A percentile compares a stretch with the other conserved stretches of the same genome.
phyloP scores from a whole-genome alignment of 2,113 vertebrate species.

The Oreochromis tanganicae region DNA sequence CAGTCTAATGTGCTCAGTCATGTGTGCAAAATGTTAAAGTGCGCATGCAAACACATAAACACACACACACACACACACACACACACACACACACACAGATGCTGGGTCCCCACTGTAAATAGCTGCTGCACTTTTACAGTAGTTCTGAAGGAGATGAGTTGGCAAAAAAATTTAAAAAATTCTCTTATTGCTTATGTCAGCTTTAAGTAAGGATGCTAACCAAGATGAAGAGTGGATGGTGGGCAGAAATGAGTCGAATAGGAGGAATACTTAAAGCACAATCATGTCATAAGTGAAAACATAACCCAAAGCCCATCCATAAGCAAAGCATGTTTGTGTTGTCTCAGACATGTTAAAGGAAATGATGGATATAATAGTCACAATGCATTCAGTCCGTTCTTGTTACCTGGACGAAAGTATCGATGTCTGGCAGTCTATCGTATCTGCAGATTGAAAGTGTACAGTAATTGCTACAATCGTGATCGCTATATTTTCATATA shows the following conservation, averaged over 20 bases:
- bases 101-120: conserved; percentile 5
- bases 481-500: conserved; percentile 53
- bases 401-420: conserved; percentile 16
- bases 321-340: not conserved
- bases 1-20: conserved; percentile 36
- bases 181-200: conserved; percentile 61
- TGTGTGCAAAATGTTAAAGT: conserved; percentile 49
- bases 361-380: conserved; percentile 27
- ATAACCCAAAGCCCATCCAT: not conserved
- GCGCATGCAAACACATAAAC: conserved; percentile 18
- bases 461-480: conserved; percentile 62
- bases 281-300: not conserved
- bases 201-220: conserved; percentile 30
- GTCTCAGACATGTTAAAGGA: not conserved
- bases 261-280: not conserved
- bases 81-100: not conserved
- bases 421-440: conserved; percentile 22
- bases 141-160: conserved; percentile 32
- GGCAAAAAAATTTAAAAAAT: conserved; percentile 24
- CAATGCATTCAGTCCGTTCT: conserved; percentile 30
- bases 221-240: not conserved
- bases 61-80: not conserved
- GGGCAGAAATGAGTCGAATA: not conserved
- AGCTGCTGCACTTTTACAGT: conserved; percentile 31
- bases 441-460: conserved; percentile 37